Evolutionary conservation across 2,797 vertebrate species (phyloP).

Genomic region (Spinus olivaceus): DNA sequence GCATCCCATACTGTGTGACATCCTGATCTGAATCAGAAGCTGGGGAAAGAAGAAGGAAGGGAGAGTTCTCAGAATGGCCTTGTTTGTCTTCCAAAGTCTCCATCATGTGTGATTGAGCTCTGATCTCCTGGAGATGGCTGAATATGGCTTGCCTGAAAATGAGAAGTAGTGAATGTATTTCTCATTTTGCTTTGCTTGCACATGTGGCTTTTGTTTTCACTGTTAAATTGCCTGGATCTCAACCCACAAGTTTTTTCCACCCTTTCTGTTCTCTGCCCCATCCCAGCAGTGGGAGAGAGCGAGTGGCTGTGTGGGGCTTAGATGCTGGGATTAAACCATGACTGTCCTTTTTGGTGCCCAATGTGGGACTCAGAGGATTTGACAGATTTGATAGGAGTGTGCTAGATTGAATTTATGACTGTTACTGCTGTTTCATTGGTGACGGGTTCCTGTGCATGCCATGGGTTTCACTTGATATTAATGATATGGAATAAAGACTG

Average conservation of each 20-base stretch:
- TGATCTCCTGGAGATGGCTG: not conserved
- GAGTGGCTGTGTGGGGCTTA: not conserved
- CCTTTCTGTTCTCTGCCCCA: not conserved
- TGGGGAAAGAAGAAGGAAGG: not conserved
- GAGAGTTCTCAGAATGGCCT: not conserved
- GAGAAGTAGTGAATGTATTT: not conserved
- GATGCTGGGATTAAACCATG: not conserved
- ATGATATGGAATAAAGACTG: not conserved
- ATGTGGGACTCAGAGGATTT: not conserved
- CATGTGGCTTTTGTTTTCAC: not conserved
- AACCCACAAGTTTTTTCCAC: not conserved
- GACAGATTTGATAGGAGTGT: not conserved
- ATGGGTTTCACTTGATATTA: not conserved
- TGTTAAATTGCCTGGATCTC: not conserved
- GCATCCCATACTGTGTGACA: not conserved
- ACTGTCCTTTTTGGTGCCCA: not conserved
- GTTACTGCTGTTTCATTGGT: not conserved
- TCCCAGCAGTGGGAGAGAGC: not conserved
- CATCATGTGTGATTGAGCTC: fast-evolving
- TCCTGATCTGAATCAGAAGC: not conserved
- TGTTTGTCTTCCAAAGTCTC: not conserved
- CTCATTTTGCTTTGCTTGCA: not conserved
- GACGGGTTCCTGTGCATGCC: not conserved
- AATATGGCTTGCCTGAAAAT: not conserved
- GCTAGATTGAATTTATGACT: not conserved